A percentile compares a stretch with the other conserved stretches of the same genome.
Evolutionary conservation across 2,888 invertebrate genomes (phyloP).

Genomic region (Villa cingulata): DNA sequence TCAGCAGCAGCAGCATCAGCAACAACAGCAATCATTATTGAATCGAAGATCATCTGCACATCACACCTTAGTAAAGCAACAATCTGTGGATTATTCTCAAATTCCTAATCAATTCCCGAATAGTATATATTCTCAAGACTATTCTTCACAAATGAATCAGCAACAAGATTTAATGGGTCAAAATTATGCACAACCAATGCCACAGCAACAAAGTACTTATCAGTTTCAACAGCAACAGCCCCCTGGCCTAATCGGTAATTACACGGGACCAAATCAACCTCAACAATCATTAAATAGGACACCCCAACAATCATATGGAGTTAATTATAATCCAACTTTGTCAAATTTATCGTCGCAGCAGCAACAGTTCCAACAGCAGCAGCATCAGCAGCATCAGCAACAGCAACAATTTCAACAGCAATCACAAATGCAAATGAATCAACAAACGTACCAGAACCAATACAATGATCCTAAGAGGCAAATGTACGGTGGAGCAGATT

Average conservation of each 20-base stretch:
- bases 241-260: conserved; percentile 19
- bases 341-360: conserved; percentile 14
- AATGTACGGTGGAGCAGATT: not conserved
- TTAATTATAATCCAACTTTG: conserved; percentile 4
- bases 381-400: conserved; percentile 18
- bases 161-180: conserved; percentile 24
- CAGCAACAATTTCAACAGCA: conserved; percentile 23
- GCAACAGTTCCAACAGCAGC: conserved; percentile 22
- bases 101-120: conserved; percentile 33
- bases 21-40: conserved; percentile 20
- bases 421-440: conserved; percentile 4
- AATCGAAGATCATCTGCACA: conserved; percentile 21
- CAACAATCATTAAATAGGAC: conserved; percentile 10
- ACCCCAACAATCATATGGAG: conserved; percentile 16
- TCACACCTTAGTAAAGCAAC: conserved; percentile 16
- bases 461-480: not conserved
- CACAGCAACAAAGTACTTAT: conserved; percentile 30
- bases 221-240: conserved; percentile 32
- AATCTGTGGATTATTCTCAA: conserved; percentile 29
- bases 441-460: conserved; percentile 4
- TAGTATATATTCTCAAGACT: conserved; percentile 29
- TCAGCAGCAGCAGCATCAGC: conserved; percentile 19
- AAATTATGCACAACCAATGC: conserved; percentile 20
- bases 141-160: conserved; percentile 28
- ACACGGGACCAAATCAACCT: conserved; percentile 6